Percentiles rank a stretch among this genome's conserved stretches.
Evolutionary conservation across 2,888 invertebrate genomes (phyloP).

Genomic region (Myathropa florea): DNA sequence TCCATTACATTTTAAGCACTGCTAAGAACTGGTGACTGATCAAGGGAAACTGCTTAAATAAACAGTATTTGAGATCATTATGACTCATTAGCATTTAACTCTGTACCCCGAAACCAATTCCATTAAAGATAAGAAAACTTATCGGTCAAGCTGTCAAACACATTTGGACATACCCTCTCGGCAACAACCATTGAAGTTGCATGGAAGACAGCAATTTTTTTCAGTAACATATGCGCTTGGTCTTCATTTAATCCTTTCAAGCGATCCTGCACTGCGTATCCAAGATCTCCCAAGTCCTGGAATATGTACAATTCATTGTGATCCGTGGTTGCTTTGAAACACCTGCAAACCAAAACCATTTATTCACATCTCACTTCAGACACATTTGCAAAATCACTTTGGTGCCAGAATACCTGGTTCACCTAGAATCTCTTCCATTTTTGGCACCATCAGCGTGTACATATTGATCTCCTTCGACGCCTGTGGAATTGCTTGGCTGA

Average conservation of each 20-base stretch:
- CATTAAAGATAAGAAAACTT: neutral
- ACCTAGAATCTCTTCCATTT: constrained; percentile 14
- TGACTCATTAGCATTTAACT: too few species aligned
- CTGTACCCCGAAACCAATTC: too few species aligned
- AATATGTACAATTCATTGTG: constrained; percentile 45
- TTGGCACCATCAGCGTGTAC: constrained; percentile 1
- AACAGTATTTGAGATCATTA: too few species aligned
- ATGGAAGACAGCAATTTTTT: constrained; percentile 81
- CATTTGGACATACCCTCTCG: constrained; percentile 77
- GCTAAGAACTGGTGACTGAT: too few species aligned
- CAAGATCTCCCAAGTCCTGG: constrained; percentile 76
- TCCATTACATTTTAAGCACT: too few species aligned
- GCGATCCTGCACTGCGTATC: constrained; percentile 78
- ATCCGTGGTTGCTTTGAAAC: neutral
- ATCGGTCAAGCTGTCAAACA: neutral
- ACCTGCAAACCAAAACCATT: neutral
- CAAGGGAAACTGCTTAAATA: too few species aligned
- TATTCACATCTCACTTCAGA: neutral
- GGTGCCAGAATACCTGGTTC: neutral
- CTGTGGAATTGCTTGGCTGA: neutral
- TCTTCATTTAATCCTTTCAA: constrained; percentile 81
- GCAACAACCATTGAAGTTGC: constrained; percentile 81
- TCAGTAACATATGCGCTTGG: constrained; percentile 80
- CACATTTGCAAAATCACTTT: neutral
- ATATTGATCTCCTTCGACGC: constrained; percentile 2